Conservation (phyloP, 2,797 vertebrate genomes). For the Trachops cirrhosus region DNA sequence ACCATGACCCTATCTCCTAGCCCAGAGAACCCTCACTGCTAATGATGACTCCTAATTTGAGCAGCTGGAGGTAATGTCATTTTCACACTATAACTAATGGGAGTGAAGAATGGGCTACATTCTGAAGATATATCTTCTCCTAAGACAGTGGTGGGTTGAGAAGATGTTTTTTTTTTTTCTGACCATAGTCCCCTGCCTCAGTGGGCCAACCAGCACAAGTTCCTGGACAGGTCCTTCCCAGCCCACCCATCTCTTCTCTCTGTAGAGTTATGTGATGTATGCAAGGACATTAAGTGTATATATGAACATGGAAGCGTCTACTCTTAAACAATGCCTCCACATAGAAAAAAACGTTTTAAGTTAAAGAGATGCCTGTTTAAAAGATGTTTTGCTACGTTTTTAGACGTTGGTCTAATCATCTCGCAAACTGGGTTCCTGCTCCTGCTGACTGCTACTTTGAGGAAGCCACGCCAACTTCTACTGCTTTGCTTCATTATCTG, state of each 20-base stretch:
- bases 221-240: background rate
- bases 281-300: background rate
- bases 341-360: background rate
- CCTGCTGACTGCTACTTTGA: background rate
- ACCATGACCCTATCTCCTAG: background rate
- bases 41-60: background rate
- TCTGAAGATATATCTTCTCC: background rate
- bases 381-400: constrained; percentile 12
- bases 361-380: constrained; percentile 5
- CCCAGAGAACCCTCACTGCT: background rate
- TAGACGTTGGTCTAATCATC: background rate
- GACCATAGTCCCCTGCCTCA: background rate
- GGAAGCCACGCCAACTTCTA: background rate
- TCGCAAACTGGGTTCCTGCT: constrained; percentile 24
- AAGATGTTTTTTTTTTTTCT: background rate
- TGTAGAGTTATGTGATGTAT: background rate
- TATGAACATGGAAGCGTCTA: background rate
- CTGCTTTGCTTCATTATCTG: constrained; percentile 46
- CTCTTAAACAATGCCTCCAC: background rate
- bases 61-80: background rate
- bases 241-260: background rate
- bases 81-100: background rate
- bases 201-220: background rate
- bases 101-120: background rate
- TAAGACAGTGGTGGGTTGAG: background rate